Base-by-base conservation (phyloP, 1,140 invertebrate genomes). In the Caenorhabditis remanei region DNA sequence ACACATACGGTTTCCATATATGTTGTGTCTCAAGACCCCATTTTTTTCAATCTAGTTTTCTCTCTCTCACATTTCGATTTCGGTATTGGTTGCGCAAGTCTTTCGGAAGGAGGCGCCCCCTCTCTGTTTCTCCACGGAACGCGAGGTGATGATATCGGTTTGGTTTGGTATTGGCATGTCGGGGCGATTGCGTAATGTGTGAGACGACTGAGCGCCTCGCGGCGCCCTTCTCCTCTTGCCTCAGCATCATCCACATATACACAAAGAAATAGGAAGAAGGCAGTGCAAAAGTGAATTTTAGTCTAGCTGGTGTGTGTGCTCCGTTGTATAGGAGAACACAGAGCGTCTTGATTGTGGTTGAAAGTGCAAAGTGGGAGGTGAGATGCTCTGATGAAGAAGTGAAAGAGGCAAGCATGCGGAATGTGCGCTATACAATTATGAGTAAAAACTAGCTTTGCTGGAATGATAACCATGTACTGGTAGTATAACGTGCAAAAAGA, bases 151-250 rank as follows among this genome's bases (percentile, higher is more conserved):
- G 43, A 32, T 71, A 46, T 71, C 21, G 21, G 61, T 63, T 32
- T 63, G 50, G 56, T 21, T 61, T 61, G 56, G 56, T 9, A 21
- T 32, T 32, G 32, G 63, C 19, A 13, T 40, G 19, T n/a, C 71
- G 8, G n/a, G 71, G 24, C 43, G 71, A 79, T 79, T 79, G 71
- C 71, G 71, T 79, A 79, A 79, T 50, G n/a, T 21, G n/a, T 50
- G 40, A 24, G 71, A 24, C 8, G 13, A 5, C 0, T 8, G 41
- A 46, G 67, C 5, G 32, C 32, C 32, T 32, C 32, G 63, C 19
- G 21, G 21, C 19, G 40, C 11, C 11, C 11, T 65, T 13, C 32
- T 16, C 14, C 50, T 50, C 50, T 50, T 16, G 32, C 32, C 32
- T 32, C 32, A 32, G 32, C 32, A 32, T 32, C 32, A 2, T 32